Conservation (phyloP, 2,797 vertebrate species). For the Ispidina picta region DNA sequence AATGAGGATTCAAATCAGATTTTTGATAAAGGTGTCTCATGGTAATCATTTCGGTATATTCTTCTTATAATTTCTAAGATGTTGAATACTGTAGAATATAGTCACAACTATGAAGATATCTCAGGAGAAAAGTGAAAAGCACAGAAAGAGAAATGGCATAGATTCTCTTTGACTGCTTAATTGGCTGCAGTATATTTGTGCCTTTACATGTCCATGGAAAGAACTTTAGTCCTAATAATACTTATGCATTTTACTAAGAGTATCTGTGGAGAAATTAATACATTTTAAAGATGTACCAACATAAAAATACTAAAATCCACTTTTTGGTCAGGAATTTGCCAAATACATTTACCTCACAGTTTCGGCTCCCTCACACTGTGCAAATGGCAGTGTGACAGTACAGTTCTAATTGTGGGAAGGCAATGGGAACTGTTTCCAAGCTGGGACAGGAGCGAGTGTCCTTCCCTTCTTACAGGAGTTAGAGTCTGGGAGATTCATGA, state of each 20-base stretch:
- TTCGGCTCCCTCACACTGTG: background rate
- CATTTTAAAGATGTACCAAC: background rate
- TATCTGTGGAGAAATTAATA: background rate
- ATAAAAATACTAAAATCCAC: background rate
- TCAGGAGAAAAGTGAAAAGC: background rate
- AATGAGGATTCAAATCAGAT: background rate
- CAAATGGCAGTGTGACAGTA: background rate
- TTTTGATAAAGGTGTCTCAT: background rate
- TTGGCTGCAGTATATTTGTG: background rate
- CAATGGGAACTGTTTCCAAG: background rate
- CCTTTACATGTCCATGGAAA: background rate
- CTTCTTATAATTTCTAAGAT: background rate
- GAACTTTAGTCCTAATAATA: background rate
- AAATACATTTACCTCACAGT: rapidly evolving
- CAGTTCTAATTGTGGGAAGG: background rate
- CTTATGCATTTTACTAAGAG: background rate
- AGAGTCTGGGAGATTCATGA: background rate
- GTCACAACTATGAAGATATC: background rate
- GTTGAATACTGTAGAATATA: background rate
- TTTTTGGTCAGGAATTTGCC: background rate
- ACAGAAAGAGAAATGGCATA: background rate
- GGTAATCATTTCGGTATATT: background rate
- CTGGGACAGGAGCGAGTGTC: background rate
- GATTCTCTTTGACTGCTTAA: background rate
- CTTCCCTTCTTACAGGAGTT: background rate